Evolutionary conservation across 2,113 vertebrate species (phyloP).

Genomic region (Rhombomys opimus): DNA sequence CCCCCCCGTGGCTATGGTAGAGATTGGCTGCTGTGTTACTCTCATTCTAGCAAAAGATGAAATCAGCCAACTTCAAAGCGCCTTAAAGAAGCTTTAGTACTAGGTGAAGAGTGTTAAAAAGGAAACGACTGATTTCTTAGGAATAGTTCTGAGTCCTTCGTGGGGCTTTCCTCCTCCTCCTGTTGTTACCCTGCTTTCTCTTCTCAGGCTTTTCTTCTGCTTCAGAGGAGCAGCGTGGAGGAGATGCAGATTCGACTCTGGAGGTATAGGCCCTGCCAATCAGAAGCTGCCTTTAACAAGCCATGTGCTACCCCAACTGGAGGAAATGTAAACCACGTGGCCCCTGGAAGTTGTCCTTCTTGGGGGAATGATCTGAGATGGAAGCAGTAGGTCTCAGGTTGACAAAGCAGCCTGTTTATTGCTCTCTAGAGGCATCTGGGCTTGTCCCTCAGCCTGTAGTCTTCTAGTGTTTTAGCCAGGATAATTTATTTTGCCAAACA

Average conservation of each 20-base stretch:
- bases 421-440: not conserved
- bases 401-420: not conserved
- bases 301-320: not conserved
- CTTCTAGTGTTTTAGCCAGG: not conserved
- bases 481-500: slow-evolving; percentile 56
- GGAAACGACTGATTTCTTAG: not conserved
- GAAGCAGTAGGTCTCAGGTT: not conserved
- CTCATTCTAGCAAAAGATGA: not conserved
- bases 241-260: slow-evolving; percentile 49
- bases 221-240: slow-evolving; percentile 75
- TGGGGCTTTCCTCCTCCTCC: not conserved
- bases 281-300: slow-evolving; percentile 33
- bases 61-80: not conserved
- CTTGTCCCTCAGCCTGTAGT: not conserved
- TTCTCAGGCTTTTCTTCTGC: slow-evolving; percentile 17
- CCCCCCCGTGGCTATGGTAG: not conserved
- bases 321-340: not conserved
- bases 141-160: not conserved
- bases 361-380: not conserved
- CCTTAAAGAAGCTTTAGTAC: not conserved
- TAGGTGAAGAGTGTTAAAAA: slow-evolving; percentile 11
- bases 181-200: not conserved
- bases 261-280: slow-evolving; percentile 11
- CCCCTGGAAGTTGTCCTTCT: not conserved
- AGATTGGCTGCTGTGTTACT: not conserved